Conservation (phyloP, 2,797 vertebrate species). For the Muscicapa striata region DNA sequence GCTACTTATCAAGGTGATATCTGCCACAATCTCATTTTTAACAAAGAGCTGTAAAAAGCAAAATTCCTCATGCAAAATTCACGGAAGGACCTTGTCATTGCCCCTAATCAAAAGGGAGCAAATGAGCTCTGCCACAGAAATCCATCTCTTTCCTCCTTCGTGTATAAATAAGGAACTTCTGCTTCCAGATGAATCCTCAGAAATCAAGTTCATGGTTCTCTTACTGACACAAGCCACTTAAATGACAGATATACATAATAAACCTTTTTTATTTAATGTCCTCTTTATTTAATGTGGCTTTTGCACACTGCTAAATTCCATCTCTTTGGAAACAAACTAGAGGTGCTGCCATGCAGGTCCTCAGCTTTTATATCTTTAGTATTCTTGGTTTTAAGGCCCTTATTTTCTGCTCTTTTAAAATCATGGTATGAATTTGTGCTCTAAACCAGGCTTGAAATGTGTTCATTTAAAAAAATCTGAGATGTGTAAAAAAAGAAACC, state of each 20-base stretch:
- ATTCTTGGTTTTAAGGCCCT: not conserved
- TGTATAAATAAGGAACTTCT: not conserved
- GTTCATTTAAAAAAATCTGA: not conserved
- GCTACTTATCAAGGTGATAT: conserved; percentile 10
- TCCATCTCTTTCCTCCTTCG: not conserved
- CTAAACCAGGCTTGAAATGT: not conserved
- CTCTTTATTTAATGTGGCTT: not conserved
- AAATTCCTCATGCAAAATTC: not conserved
- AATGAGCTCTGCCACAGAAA: not conserved
- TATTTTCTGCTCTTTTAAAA: not conserved
- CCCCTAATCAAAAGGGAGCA: not conserved
- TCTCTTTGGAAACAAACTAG: not conserved
- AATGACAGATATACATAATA: not conserved
- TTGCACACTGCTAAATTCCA: not conserved
- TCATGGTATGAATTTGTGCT: not conserved
- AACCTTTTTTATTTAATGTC: not conserved
- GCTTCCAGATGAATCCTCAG: not conserved
- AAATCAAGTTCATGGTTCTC: not conserved
- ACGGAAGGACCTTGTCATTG: not conserved
- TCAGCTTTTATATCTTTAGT: not conserved
- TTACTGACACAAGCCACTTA: not conserved
- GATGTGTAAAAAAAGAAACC: not conserved
- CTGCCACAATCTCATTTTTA: conserved; percentile 7
- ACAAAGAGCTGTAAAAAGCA: not conserved
- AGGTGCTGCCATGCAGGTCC: not conserved